Conservation (phyloP, 2,113 vertebrate species). For the Smithornis capensis region DNA sequence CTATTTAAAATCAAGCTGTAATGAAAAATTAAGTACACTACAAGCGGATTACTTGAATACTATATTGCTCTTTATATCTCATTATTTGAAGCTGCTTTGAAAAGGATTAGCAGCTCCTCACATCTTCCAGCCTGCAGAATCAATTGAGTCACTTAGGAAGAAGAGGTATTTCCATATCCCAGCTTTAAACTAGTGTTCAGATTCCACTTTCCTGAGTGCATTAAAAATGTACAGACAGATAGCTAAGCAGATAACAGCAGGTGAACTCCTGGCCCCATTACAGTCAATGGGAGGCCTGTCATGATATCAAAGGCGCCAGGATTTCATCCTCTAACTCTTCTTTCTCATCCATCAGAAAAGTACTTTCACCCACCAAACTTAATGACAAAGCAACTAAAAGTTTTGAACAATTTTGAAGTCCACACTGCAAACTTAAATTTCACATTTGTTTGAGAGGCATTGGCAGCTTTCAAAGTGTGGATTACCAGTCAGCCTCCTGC, state of each 20-base stretch:
- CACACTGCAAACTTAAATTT: constrained; percentile 13
- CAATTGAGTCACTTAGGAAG: constrained; percentile 40
- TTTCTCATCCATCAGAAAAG: constrained; percentile 8
- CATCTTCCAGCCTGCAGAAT: constrained; percentile 23
- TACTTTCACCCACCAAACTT: constrained; percentile 18
- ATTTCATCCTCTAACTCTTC: constrained; percentile 47
- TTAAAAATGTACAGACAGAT: constrained; percentile 62
- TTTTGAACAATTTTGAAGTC: constrained; percentile 40
- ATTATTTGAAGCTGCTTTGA: background rate
- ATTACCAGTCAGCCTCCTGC: constrained; percentile 68
- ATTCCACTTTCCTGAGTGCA: constrained; percentile 40
- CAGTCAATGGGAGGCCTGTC: constrained; percentile 50
- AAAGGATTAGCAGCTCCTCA: constrained; percentile 17
- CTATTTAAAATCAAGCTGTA: background rate
- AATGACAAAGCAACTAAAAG: constrained; percentile 49
- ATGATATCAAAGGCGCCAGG: constrained; percentile 47
- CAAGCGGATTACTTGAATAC: background rate
- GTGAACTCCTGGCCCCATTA: constrained; percentile 59
- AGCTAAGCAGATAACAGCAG: constrained; percentile 58
- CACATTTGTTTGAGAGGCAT: constrained; percentile 37
- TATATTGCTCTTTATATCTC: background rate
- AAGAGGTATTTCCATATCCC: constrained; percentile 27
- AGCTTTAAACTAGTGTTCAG: constrained; percentile 29
- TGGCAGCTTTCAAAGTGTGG: constrained; percentile 43
- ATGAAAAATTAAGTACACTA: background rate